Evolutionary conservation across 2,113 vertebrate species (phyloP).

Genomic region (Mesitornis unicolor): DNA sequence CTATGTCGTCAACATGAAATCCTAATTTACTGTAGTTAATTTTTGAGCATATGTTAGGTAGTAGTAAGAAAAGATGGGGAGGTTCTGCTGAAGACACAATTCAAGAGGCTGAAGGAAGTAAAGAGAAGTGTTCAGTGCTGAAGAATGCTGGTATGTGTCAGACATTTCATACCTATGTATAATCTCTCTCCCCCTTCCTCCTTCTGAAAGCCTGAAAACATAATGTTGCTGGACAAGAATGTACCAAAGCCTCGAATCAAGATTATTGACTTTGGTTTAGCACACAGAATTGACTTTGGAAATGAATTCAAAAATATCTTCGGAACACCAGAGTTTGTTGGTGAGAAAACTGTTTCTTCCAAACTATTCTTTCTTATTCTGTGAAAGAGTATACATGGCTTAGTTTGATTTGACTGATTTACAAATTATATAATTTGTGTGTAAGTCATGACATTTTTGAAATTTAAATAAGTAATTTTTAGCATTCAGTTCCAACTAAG

Average conservation of each 20-base stretch:
- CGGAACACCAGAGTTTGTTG: slow-evolving; percentile 96
- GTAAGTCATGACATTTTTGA: not conserved
- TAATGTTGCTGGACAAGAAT: slow-evolving; percentile 93
- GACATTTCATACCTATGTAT: not conserved
- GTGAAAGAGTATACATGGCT: not conserved
- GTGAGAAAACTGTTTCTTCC: slow-evolving; percentile 74
- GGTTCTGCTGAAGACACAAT: not conserved
- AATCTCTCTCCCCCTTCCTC: slow-evolving; percentile 12
- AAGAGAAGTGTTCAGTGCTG: not conserved
- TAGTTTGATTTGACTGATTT: not conserved
- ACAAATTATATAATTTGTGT: not conserved
- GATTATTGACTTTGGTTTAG: slow-evolving; percentile 97
- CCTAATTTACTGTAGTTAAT: not conserved
- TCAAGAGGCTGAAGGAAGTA: not conserved
- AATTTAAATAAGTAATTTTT: not conserved
- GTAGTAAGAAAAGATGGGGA: not conserved
- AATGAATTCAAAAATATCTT: slow-evolving; percentile 99
- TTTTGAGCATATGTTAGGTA: not conserved
- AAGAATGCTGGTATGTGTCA: not conserved
- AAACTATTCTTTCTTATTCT: not conserved
- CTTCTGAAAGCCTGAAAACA: slow-evolving; percentile 90
- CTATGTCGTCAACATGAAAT: not conserved
- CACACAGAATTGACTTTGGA: slow-evolving; percentile 96
- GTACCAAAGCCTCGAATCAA: slow-evolving; percentile 95
- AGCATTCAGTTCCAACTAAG: not conserved